phyloP scores from a whole-genome alignment of 1,140 invertebrate genomes.

The Drosophila littoralis region DNA sequence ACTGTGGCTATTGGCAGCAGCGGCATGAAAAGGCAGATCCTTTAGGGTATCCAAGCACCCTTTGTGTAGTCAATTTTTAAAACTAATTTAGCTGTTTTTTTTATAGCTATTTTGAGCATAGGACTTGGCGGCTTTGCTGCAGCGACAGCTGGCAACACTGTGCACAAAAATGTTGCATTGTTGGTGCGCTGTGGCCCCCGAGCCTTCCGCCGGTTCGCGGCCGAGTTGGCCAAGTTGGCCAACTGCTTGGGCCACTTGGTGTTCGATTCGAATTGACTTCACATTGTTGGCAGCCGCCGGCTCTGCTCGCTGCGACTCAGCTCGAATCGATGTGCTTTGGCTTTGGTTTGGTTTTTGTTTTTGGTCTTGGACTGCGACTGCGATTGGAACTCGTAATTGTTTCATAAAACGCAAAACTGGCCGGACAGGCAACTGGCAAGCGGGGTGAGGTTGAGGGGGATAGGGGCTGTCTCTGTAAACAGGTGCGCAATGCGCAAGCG shows the following conservation, averaged over 20 bases:
- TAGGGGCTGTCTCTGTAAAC: conserved; percentile 35
- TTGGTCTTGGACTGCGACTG: conserved; percentile 34
- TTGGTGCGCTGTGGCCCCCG: conserved; percentile 25
- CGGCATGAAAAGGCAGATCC: background rate
- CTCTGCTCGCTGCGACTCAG: conserved; percentile 11
- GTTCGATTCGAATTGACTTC: conserved; percentile 47
- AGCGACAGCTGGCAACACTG: no score
- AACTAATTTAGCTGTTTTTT: no score
- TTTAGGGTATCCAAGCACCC: background rate
- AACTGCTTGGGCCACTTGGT: conserved; percentile 56
- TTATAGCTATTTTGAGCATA: no score
- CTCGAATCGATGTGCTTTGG: conserved; percentile 17
- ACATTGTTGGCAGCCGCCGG: conserved; percentile 38
- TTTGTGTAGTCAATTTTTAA: no score
- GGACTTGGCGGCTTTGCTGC: no score
- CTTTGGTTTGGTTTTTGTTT: conserved; percentile 39
- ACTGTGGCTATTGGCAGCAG: conserved; percentile 2
- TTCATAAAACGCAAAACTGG: conserved; percentile 74
- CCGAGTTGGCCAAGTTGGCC: conserved; percentile 40
- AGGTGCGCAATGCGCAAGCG: conserved; percentile 67
- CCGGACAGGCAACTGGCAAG: conserved; percentile 29
- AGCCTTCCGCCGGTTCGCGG: conserved; percentile 24
- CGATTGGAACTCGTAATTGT: conserved; percentile 70
- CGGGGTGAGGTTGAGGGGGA: background rate
- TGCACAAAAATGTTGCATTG: conserved; percentile 53